Evolutionary conservation across 2,888 invertebrate species (phyloP), one percentile per base, ranked within the genome.

Genomic region (Oegoconia quadripuncta): DNA sequence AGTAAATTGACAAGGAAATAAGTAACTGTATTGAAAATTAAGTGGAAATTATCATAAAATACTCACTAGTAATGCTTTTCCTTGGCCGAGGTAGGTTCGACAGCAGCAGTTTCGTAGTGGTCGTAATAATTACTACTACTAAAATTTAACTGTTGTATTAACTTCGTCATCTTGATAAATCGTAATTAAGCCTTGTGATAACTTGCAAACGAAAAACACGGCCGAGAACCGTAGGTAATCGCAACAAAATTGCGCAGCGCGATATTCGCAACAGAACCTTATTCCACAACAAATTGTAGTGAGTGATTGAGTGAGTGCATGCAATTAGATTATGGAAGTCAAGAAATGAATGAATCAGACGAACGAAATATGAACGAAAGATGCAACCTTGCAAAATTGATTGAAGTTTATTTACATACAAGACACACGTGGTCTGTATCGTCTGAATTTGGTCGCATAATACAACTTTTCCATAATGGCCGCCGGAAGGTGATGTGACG

Each of bases 101-200:
- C 56, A 32, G 67, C 67, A 50, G 70, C 53, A 25, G 59, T 63
- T 48, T 70, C 73, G 48, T 37, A 42, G 16, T 72, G 64, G 55
- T 78, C 79, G 62, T 73, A 77, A 64, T 75, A 82, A 68, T 72
- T 83, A 86, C 78, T 87, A 87, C 82, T 88, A 83, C 83, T 87
- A 84, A 86, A 88, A 71, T 74, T 79, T 80, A 88, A 86, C 64
- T 86, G 86, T 72, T 83, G 83, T 73, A 88, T 71, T 67, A 88
- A 76, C 82, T 87, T 87, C 69, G 86, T 87, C 88, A 88, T 88
- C 74, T 68, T 87, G 82, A 56, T 42, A 55, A 84, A 63, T 65
- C 84, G 84, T 86, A 84, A 39, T 87, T 84, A 72, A 74, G 86
- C 84, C 83, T 78, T 81, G 68, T 52, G 61, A 48, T 48, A 70